These are phyloP conservation scores for Panagrolaimus sp. DNA, from an alignment of 1,140 invertebrate genomes.

Conservation along the genomic window DNA sequence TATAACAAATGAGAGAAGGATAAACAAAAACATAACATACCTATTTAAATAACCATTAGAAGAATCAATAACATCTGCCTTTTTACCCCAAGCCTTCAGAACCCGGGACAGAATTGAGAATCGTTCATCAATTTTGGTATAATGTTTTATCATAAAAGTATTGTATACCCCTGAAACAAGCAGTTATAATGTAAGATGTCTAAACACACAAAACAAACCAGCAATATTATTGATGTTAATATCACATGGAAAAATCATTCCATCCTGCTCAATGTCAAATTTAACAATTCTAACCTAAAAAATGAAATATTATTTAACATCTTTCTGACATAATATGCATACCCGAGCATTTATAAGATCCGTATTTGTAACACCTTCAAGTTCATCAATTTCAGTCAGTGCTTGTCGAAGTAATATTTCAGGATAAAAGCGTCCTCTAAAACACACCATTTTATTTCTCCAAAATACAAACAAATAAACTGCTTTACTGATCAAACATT, in stretches of 20 bases:
- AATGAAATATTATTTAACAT: too few relatives aligned
- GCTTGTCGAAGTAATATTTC: background rate
- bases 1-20: background rate
- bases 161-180: background rate
- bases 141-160: background rate
- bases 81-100: slow-evolving; percentile 37
- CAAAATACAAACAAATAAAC: background rate
- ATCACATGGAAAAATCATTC: background rate
- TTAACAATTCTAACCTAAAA: background rate
- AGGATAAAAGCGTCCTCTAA: background rate
- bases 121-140: slow-evolving; percentile 25
- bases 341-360: background rate
- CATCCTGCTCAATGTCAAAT: background rate
- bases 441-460: background rate
- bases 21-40: slow-evolving; percentile 16
- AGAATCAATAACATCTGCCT: slow-evolving; percentile 10
- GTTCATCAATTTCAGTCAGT: background rate
- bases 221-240: slow-evolving; percentile 9
- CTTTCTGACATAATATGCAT: too few relatives aligned
- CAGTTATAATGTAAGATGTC: too few relatives aligned
- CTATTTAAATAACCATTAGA: slow-evolving; percentile 19
- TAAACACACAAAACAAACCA: background rate
- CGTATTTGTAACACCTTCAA: background rate
- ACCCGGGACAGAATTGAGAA: slow-evolving; percentile 26
- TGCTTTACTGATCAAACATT: background rate